Percentiles rank a stretch among this genome's conserved stretches.
phyloP scores from a whole-genome alignment of 2,113 vertebrate genomes.

The Phoxinus phoxinus region DNA sequence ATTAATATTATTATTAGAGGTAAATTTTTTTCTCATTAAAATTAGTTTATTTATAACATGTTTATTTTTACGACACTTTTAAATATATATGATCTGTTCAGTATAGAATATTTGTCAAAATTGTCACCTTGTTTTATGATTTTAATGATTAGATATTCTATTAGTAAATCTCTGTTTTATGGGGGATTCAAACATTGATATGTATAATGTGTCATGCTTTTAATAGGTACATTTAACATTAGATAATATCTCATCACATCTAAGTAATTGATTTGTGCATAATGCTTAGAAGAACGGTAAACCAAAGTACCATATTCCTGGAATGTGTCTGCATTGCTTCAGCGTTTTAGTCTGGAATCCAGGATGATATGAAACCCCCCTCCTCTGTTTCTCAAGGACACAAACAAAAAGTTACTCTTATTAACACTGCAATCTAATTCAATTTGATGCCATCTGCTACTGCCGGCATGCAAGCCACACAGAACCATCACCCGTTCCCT shows the following conservation, averaged over 20 bases:
- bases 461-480: conserved; percentile 53
- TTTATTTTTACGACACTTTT: too few species aligned
- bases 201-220: too few species aligned
- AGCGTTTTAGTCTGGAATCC: conserved; percentile 43
- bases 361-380: conserved; percentile 24
- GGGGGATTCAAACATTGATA: too few species aligned
- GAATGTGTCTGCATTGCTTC: conserved; percentile 36
- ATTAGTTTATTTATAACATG: too few species aligned
- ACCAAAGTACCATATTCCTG: not conserved
- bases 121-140: too few species aligned
- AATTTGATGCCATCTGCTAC: conserved; percentile 61
- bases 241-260: not conserved
- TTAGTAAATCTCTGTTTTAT: too few species aligned
- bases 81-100: too few species aligned
- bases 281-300: not conserved
- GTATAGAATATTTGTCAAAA: too few species aligned
- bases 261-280: not conserved
- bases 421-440: conserved; percentile 63
- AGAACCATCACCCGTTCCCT: conserved; percentile 43
- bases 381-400: conserved; percentile 50
- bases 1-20: too few species aligned
- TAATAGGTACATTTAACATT: too few species aligned
- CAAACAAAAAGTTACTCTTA: conserved; percentile 57
- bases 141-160: too few species aligned
- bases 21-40: too few species aligned